Percentiles rank a stretch among this genome's conserved stretches.
phyloP scores from a whole-genome alignment of 1,140 invertebrate genomes.

The Trigoniulus corallinus region DNA sequence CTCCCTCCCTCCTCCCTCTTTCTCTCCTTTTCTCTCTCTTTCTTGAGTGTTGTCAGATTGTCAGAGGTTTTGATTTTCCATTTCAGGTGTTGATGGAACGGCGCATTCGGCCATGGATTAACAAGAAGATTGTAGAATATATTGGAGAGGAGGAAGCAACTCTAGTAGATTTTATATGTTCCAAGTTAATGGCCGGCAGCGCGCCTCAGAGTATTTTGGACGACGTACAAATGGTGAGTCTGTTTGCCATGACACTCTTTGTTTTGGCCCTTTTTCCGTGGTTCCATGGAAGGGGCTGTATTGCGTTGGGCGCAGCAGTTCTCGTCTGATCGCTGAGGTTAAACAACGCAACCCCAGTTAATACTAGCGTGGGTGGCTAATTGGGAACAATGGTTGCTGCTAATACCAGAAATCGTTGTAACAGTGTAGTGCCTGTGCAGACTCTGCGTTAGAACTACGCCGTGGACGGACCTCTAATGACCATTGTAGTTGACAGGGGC shows the following conservation, averaged over 20 bases:
- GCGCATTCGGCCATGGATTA: conserved; percentile 95
- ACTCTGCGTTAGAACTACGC: too few species aligned
- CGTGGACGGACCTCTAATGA: too few species aligned
- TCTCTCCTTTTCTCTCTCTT: not conserved
- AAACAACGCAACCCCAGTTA: too few species aligned
- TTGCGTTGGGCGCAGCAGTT: too few species aligned
- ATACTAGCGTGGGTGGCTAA: too few species aligned
- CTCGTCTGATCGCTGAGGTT: too few species aligned
- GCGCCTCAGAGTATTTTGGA: conserved; percentile 85
- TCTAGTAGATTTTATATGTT: conserved; percentile 95
- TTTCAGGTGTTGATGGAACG: conserved; percentile 75
- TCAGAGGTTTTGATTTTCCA: conserved; percentile 9
- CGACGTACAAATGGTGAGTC: conserved; percentile 91
- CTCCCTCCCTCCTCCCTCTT: not conserved
- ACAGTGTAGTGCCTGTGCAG: too few species aligned
- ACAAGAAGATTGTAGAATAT: conserved; percentile 98
- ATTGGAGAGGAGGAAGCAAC: conserved; percentile 98
- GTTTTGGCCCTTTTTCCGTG: not conserved
- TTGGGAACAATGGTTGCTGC: too few species aligned
- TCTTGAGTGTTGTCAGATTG: conserved; percentile 1
- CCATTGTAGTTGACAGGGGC: too few species aligned
- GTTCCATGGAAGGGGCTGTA: too few species aligned
- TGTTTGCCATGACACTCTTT: not conserved
- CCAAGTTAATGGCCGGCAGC: conserved; percentile 84
- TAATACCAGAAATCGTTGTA: too few species aligned